Percentiles rank a stretch among this genome's conserved stretches.
Evolutionary conservation across 2,113 vertebrate genomes (phyloP).

Genomic region (Pogona vitticeps): DNA sequence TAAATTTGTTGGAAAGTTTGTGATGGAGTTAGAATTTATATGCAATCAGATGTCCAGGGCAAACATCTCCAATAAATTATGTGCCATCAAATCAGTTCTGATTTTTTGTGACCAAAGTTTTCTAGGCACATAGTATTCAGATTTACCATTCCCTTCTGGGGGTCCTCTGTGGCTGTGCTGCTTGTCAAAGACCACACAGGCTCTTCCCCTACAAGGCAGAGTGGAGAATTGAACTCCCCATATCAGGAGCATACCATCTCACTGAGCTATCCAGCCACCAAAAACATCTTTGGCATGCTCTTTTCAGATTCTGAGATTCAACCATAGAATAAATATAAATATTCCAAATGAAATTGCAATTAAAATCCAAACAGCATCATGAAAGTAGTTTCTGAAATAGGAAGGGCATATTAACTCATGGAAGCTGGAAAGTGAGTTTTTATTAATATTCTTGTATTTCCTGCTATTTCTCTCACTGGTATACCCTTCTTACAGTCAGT

Average conservation of each 20-base stretch:
- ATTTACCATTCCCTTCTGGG: too few species aligned
- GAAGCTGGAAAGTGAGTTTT: not conserved
- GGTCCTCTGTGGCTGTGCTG: too few species aligned
- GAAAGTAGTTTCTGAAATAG: not conserved
- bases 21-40: slow-evolving; percentile 7
- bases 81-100: too few species aligned
- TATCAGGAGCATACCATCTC: too few species aligned
- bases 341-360: not conserved
- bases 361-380: not conserved
- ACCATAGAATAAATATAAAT: not conserved
- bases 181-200: too few species aligned
- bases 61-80: not conserved
- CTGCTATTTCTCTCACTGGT: not conserved
- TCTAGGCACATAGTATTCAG: too few species aligned
- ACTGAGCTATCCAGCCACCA: too few species aligned
- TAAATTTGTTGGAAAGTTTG: not conserved
- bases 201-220: too few species aligned
- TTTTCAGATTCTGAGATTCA: not conserved
- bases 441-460: not conserved
- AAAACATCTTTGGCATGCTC: too few species aligned
- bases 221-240: too few species aligned
- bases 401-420: not conserved
- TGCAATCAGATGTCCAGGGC: not conserved
- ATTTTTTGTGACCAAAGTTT: too few species aligned
- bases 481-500: not conserved